Evolutionary conservation across 1,140 invertebrate genomes (phyloP).

Genomic region (Mya arenaria): DNA sequence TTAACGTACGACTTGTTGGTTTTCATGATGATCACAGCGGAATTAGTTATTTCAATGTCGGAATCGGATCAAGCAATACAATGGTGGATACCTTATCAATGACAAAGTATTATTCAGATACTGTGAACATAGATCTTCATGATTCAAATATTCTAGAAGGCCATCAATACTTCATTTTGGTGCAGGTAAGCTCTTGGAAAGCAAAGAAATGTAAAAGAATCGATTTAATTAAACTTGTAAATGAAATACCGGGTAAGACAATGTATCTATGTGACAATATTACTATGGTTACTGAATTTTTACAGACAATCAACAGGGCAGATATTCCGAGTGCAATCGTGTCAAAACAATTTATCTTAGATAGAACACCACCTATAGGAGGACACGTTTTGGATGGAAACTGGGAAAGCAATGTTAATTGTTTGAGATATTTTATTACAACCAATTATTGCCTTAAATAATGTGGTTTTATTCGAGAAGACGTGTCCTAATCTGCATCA

Average conservation of each 20-base stretch:
- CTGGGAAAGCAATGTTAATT: background rate
- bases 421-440: too few relatives aligned
- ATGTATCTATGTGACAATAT: background rate
- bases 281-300: background rate
- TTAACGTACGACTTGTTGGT: background rate
- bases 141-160: background rate
- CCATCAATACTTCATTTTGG: background rate
- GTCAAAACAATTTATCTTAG: background rate
- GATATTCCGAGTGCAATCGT: background rate
- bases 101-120: background rate
- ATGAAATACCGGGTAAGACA: background rate
- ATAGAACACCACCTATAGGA: background rate
- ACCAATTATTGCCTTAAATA: too few relatives aligned
- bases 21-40: slow-evolving; percentile 1
- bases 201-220: background rate
- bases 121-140: background rate
- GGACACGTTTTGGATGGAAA: slow-evolving; percentile 14
- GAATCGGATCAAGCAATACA: background rate
- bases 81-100: background rate
- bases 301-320: background rate
- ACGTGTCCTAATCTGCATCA: too few relatives aligned
- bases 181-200: background rate
- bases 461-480: too few relatives aligned
- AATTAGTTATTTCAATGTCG: background rate
- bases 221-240: background rate